phyloP scores from a whole-genome alignment of 2,113 vertebrate genomes.

The Cettia cetti region DNA sequence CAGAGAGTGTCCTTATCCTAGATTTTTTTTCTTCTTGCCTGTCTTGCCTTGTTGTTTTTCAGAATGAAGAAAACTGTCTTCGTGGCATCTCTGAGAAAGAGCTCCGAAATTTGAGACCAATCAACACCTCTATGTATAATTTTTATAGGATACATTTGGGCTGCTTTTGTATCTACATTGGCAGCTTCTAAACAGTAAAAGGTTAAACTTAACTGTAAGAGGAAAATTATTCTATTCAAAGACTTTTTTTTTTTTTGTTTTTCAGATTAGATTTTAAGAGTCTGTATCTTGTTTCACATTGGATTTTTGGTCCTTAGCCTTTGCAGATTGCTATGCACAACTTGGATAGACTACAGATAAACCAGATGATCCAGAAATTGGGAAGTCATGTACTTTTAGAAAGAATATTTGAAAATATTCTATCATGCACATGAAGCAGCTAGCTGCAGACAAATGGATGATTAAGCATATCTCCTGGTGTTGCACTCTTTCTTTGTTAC shows the following conservation, averaged over 20 bases:
- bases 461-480: neutral
- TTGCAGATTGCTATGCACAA: neutral
- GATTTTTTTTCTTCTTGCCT: neutral
- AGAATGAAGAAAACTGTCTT: neutral
- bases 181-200: neutral
- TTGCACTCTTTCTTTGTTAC: neutral
- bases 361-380: neutral
- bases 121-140: neutral
- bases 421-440: neutral
- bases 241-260: neutral
- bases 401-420: neutral
- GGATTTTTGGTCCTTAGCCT: neutral
- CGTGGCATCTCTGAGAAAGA: neutral
- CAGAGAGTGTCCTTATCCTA: neutral
- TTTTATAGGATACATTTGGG: neutral
- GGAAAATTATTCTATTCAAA: neutral
- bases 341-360: neutral
- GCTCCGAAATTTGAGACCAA: neutral
- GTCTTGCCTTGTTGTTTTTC: neutral
- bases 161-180: neutral
- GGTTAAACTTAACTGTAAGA: neutral
- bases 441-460: neutral
- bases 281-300: neutral
- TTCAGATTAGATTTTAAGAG: neutral
- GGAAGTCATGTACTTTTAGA: neutral